Conservation (phyloP, 2,113 vertebrate genomes). For the Chaetodon auriga region DNA sequence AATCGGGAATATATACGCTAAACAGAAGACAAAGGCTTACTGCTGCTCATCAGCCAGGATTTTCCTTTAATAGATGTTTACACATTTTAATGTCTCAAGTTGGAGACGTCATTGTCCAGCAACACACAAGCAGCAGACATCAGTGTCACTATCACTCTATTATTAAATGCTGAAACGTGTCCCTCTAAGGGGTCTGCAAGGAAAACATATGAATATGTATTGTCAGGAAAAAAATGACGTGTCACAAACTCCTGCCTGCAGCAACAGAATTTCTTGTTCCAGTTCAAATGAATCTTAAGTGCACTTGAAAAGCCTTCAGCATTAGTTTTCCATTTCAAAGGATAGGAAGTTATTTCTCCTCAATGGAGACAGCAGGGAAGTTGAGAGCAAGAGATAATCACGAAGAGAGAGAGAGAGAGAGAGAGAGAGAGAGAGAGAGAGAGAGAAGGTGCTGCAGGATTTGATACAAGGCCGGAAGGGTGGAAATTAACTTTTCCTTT, state of each 20-base stretch:
- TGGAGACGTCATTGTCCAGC: not conserved
- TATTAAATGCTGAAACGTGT: slow-evolving; percentile 22
- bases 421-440: not conserved
- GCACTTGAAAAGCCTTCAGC: slow-evolving; percentile 54
- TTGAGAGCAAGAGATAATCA: slow-evolving; percentile 35
- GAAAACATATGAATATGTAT: slow-evolving; percentile 35
- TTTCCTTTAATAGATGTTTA: not conserved
- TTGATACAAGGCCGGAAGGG: slow-evolving; percentile 13
- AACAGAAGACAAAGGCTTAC: not conserved
- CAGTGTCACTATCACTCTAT: not conserved
- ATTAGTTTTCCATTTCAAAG: slow-evolving; percentile 62
- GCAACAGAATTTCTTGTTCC: slow-evolving; percentile 32
- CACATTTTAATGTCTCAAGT: slow-evolving; percentile 1
- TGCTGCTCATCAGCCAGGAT: not conserved
- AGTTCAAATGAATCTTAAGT: slow-evolving; percentile 60
- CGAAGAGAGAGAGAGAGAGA: not conserved
- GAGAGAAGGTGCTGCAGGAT: slow-evolving; percentile 11
- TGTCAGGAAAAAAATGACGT: slow-evolving; percentile 5
- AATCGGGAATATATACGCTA: not conserved
- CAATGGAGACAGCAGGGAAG: slow-evolving; percentile 28
- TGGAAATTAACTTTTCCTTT: not conserved
- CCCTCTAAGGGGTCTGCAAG: not conserved
- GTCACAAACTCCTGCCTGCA: slow-evolving; percentile 31
- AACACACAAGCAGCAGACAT: slow-evolving; percentile 6
- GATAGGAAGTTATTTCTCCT: slow-evolving; percentile 41